Conservation (phyloP, 2,797 vertebrate species). For the Notamacropus eugenii region DNA sequence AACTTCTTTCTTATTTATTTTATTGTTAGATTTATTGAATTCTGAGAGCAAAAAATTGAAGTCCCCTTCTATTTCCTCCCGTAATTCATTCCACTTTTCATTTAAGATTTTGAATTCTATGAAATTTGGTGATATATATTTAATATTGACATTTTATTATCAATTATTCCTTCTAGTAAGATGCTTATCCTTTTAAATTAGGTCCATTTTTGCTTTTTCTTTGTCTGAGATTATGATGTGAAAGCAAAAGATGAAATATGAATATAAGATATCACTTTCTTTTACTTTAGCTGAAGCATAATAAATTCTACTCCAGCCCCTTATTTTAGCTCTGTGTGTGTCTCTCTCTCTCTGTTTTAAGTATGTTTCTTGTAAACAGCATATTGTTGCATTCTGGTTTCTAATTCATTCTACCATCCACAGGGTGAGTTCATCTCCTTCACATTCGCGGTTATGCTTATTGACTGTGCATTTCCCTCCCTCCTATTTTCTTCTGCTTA, state of each 20-base stretch:
- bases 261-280: background rate
- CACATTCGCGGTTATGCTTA: background rate
- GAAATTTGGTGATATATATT: background rate
- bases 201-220: background rate
- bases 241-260: too few species aligned
- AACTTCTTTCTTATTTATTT: background rate
- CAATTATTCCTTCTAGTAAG: background rate
- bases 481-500: background rate
- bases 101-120: background rate
- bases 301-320: background rate
- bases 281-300: background rate
- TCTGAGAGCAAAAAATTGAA: background rate
- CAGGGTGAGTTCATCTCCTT: background rate
- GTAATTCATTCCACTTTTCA: background rate
- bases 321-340: background rate
- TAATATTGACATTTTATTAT: background rate
- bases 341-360: background rate
- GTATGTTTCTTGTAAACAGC: background rate
- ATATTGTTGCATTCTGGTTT: background rate
- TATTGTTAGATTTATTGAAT: background rate
- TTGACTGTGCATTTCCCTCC: background rate
- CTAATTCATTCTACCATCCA: background rate
- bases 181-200: background rate
- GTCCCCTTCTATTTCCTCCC: background rate
- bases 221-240: background rate